Evolutionary conservation across 1,140 invertebrate genomes (phyloP), one percentile per base, ranked within the genome.

Genomic region (Scaptomyza hsui): DNA sequence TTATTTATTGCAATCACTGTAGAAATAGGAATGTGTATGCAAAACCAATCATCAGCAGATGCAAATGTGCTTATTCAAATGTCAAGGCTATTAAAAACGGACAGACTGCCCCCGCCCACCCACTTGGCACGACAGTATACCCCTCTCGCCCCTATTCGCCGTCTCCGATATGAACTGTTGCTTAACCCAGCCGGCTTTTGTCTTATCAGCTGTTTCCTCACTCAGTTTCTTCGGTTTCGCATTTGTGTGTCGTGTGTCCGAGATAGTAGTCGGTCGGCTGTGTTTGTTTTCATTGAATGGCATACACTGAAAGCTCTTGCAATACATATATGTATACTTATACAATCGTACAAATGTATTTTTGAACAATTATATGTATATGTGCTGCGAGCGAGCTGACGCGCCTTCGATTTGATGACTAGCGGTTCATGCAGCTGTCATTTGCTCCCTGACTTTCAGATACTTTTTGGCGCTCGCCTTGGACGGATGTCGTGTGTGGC

Each of bases 391-490:
- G 12, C 64, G 48, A 53, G 55, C 55, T 70, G 81, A 52, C 81
- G 74, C 82, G 82, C 82, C 81, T 81, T 88, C 82, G 51, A 47
- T 61, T 72, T 79, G 72, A 81, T 76, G 68, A 73, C 53, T 37
- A 42, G 47, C 41, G 39, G 18, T 24, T 52, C 51, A 29, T 45
- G 52, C 41, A 55, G 60, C 45, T 72, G 57, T 47, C 48, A 45
- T 29, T 63, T 48, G 52, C 42, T 76, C 49, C 71, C 45, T 48
- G 55, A 64, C 78, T 65, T 88, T 88, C 82, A 88, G 78, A 82
- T 76, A 82, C 82, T 72, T 75, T 82, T 89, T 73, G 83, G 78
- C 82, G 83, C 63, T 88, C 37, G 78, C 39, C 56, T 61, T 74
- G 78, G 39, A 78, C 82, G 72, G 81, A 75, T 85, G 82, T 78